Evolutionary conservation across 1,140 invertebrate genomes (phyloP).

Genomic region (Macrosteles quadrilineatus): DNA sequence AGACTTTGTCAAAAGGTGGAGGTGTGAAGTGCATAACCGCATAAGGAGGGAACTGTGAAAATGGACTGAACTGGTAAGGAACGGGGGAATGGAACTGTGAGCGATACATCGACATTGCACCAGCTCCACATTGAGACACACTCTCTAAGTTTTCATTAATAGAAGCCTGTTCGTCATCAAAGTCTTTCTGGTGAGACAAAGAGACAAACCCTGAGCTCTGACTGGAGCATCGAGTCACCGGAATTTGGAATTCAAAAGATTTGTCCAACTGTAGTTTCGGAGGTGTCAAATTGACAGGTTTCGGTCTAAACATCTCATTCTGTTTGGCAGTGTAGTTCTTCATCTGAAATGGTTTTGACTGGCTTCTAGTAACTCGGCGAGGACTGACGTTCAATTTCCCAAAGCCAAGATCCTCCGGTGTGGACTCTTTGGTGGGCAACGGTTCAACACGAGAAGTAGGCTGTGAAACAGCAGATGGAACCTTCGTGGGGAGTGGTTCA

Average conservation of each 20-base stretch:
- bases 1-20: not conserved
- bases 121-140: not conserved
- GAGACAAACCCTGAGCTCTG: conserved; percentile 4
- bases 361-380: not conserved
- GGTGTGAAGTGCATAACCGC: not conserved
- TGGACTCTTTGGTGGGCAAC: not conserved
- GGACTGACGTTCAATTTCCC: not conserved
- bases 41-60: not conserved
- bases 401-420: not conserved
- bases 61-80: not conserved
- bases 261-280: not conserved
- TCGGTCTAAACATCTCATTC: not conserved
- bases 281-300: not conserved
- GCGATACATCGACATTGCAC: not conserved
- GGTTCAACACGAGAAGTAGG: not conserved
- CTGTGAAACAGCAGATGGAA: not conserved
- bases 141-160: not conserved
- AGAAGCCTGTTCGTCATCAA: not conserved
- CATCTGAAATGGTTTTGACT: not conserved
- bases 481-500: too few species aligned
- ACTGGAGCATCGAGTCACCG: not conserved
- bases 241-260: not conserved
- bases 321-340: not conserved
- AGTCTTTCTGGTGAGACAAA: not conserved
- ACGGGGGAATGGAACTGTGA: not conserved